Percentiles rank a stretch among this genome's conserved stretches.
Conservation (phyloP, 2,113 vertebrate genomes). For the Grallaria varia region DNA sequence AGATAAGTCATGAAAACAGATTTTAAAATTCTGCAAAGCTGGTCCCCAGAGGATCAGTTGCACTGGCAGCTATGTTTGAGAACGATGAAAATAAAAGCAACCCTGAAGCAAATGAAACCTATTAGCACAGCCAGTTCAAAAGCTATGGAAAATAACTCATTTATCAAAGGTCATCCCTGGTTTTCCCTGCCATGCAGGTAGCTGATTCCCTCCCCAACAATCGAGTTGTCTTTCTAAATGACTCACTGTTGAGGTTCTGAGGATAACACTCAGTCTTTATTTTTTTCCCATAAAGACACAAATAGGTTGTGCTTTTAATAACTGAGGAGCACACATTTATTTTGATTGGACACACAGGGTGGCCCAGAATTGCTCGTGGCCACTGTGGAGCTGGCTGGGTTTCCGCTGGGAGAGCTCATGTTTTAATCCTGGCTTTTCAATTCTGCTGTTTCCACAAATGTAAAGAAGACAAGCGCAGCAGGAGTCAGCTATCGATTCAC, state of each 20-base stretch:
- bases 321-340: neutral
- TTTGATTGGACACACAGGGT: conserved; percentile 23
- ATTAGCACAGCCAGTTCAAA: conserved; percentile 4
- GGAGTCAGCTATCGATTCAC: conserved; percentile 1
- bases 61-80: neutral
- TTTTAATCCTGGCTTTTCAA: conserved; percentile 37
- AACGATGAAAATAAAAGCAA: neutral
- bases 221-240: conserved; percentile 14
- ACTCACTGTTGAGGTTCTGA: neutral
- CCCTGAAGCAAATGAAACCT: neutral
- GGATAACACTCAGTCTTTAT: neutral
- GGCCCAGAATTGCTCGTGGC: neutral
- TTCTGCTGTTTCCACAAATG: conserved; percentile 5
- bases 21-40: neutral
- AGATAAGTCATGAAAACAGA: neutral
- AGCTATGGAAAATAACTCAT: neutral
- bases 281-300: neutral
- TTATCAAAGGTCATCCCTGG: neutral
- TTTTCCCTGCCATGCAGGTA: neutral
- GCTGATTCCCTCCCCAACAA: neutral
- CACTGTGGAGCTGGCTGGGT: neutral
- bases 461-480: neutral
- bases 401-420: conserved; percentile 1
- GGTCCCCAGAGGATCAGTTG: neutral
- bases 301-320: conserved; percentile 39